Evolutionary conservation across 2,888 invertebrate genomes (phyloP).

Genomic region (Lingula anatina): DNA sequence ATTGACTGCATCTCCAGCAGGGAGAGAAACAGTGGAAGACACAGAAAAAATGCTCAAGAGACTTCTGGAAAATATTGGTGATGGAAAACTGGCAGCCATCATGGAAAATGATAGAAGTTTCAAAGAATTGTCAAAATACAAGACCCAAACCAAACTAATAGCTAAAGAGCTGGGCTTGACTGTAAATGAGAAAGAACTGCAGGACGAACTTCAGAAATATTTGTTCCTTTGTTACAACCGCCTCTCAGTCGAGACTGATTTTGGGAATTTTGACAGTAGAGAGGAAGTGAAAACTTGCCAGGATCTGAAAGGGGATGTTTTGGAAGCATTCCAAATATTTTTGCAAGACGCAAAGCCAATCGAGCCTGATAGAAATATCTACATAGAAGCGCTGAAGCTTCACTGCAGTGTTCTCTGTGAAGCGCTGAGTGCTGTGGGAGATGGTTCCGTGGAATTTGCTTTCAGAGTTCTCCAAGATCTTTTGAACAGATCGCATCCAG

Average conservation of each 20-base stretch:
- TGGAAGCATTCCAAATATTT: background rate
- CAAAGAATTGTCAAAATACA: conserved; percentile 17
- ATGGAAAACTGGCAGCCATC: conserved; percentile 22
- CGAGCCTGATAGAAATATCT: background rate
- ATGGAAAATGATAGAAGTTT: conserved; percentile 13
- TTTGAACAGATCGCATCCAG: too few species aligned
- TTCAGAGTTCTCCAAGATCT: too few species aligned
- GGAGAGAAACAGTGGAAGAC: conserved; percentile 17
- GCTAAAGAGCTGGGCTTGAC: conserved; percentile 9
- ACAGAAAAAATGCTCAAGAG: conserved; percentile 27
- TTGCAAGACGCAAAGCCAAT: background rate
- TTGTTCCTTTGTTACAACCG: conserved; percentile 23
- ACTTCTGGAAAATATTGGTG: conserved; percentile 27
- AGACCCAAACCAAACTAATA: conserved; percentile 23
- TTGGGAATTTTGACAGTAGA: conserved; percentile 9
- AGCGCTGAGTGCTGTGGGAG: too few species aligned
- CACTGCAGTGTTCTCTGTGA: too few species aligned
- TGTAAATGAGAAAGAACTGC: conserved; percentile 16
- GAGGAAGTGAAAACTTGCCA: conserved; percentile 4
- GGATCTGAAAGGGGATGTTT: background rate
- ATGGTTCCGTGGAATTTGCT: too few species aligned
- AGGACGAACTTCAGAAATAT: conserved; percentile 19
- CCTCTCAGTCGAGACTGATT: conserved; percentile 16
- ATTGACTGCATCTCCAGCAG: conserved; percentile 43
- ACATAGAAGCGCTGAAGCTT: too few species aligned